phyloP scores from a whole-genome alignment of 2,113 vertebrate species.

The Epinephelus moara region DNA sequence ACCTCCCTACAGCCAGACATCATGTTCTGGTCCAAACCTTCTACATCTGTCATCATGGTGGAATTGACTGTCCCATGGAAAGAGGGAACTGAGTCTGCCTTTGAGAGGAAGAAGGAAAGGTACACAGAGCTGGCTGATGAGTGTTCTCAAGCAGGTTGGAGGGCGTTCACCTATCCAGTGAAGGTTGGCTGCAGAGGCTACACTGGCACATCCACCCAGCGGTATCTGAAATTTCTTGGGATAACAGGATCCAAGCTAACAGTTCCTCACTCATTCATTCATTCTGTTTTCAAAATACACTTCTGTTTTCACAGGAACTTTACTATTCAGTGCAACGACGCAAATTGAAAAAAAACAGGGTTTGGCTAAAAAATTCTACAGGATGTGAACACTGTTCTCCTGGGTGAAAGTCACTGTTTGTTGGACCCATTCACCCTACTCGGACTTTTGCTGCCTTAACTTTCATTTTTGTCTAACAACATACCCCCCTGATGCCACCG shows the following conservation, averaged over 20 bases:
- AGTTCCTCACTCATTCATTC: too few relatives aligned
- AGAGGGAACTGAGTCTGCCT: background rate
- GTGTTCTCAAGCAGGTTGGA: background rate
- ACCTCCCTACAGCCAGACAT: background rate
- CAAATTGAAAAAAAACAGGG: too few relatives aligned
- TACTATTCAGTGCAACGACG: too few relatives aligned
- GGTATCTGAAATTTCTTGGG: background rate
- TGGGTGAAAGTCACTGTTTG: too few relatives aligned
- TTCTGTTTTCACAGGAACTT: too few relatives aligned
- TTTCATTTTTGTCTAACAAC: too few relatives aligned
- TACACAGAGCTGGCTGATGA: background rate
- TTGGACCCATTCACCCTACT: too few relatives aligned
- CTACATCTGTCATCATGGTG: background rate
- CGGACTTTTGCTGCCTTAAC: too few relatives aligned
- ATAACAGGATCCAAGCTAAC: background rate
- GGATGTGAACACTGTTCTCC: too few relatives aligned
- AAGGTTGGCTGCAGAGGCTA: background rate
- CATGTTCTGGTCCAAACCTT: background rate
- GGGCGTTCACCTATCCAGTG: background rate
- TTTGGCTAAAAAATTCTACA: too few relatives aligned
- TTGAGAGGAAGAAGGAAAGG: background rate
- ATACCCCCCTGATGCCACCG: too few relatives aligned
- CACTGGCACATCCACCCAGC: background rate
- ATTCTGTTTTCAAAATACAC: too few relatives aligned
- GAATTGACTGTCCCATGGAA: background rate